Base-by-base conservation (phyloP, 2,113 vertebrate genomes). In the Heterotilapia buettikoferi region DNA sequence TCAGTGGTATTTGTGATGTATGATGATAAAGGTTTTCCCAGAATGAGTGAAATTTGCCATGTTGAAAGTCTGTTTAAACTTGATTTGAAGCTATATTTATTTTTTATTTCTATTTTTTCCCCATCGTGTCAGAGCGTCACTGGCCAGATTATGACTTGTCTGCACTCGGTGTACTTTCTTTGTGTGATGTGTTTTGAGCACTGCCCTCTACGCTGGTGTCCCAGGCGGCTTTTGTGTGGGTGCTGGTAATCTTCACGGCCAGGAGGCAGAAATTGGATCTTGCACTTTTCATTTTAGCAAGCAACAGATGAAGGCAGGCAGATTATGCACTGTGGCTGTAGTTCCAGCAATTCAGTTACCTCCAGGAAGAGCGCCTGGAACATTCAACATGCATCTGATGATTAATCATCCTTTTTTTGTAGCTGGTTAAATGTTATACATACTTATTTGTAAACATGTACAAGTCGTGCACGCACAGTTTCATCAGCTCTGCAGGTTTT, bases 281-380 rank as follows among this genome's bases (percentile, higher is more conserved):
- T 61, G 71, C 63, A 85, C 29, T 85, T 93, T 90, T 91, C 31
- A 53, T 90, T 89, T 89, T 66, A 84, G 78, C 86, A 76, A 45
- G 26, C 53, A 61, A 84, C 19, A 84, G 54, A 84, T 84, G 16
- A 52, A 84, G 52, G 43, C 57, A 56, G 89, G 85, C 26, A 78
- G 73, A 90, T 84, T 40, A 83, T 13, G 6, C 59, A 56, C 71
- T 83, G 31, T 38, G 11, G 80, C 40, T 40, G 33, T 7, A 16
- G 47, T 84, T 86, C 52, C 26, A 40, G 33, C 9, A 16, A 16
- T 63, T 82, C 9, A 9, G 19, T 71, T 24, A 21, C 40, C 3
- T n/a, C 33, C 53, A 36, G 33, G 18, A 31, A 14, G 38, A 54
- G 21, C 5, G 1, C 18, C 6, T 53, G 21, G 12, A n/a, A 59